Conservation (phyloP, 1,140 invertebrate species). For the Cyrtorhinus lividipennis region DNA sequence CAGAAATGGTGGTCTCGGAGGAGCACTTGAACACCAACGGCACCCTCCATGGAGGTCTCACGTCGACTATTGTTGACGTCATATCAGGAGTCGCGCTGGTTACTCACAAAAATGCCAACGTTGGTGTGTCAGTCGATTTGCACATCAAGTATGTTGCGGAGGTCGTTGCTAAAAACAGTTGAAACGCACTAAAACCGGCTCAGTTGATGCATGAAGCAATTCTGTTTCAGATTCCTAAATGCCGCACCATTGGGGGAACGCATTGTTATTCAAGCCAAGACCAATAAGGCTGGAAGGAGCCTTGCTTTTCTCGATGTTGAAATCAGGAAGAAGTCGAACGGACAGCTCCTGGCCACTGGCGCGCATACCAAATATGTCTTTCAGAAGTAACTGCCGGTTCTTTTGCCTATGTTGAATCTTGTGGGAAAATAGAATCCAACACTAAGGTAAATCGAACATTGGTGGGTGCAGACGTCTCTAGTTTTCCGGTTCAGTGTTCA, state of each 20-base stretch:
- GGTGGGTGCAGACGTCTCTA: too few relatives aligned
- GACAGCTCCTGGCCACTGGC: slow-evolving; percentile 57
- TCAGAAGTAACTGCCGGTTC: too few relatives aligned
- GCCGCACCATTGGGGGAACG: slow-evolving; percentile 58
- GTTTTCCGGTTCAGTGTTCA: too few relatives aligned
- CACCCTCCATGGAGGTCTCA: slow-evolving; percentile 70
- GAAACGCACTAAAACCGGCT: too few relatives aligned
- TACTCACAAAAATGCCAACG: slow-evolving; percentile 41
- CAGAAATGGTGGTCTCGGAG: slow-evolving; percentile 57
- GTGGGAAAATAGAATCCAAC: too few relatives aligned
- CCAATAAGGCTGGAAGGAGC: slow-evolving; percentile 57
- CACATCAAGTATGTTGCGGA: slow-evolving; percentile 43
- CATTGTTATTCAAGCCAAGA: slow-evolving; percentile 63
- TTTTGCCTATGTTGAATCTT: too few relatives aligned
- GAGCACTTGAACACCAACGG: slow-evolving; percentile 63
- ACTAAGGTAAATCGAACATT: too few relatives aligned
- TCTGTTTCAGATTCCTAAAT: slow-evolving; percentile 47
- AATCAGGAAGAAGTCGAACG: slow-evolving; percentile 53
- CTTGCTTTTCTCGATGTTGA: slow-evolving; percentile 69
- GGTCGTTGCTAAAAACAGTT: neutral
- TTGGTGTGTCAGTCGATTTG: slow-evolving; percentile 58
- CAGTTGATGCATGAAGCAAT: too few relatives aligned
- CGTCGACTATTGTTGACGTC: slow-evolving; percentile 63
- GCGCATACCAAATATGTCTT: slow-evolving; percentile 66
- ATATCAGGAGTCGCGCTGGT: slow-evolving; percentile 68